Evolutionary conservation across 2,888 invertebrate genomes (phyloP), one percentile per base, ranked within the genome.

Genomic region (Diaphora mendica): DNA sequence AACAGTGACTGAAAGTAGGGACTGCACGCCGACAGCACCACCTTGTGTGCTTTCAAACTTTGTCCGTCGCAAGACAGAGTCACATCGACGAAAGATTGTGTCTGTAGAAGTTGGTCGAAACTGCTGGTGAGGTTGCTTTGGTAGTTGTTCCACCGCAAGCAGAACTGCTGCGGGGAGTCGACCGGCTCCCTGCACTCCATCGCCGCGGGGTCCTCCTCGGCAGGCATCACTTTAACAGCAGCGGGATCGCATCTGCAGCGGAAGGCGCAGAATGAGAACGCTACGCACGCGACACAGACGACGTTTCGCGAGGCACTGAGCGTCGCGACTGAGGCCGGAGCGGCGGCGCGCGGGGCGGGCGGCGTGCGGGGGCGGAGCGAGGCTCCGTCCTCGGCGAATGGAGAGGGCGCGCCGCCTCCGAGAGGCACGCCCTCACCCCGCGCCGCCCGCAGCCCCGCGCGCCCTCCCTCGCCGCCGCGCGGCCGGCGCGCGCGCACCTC

Each of bases 111-210:
- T 93, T 98, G 98, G 92, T 98, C 98, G 96, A 99, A 98, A 88
- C 98, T 97, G 96, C 97, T 98, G 86, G 98, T 98, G 88, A 99
- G 94, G 92, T 99, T 99, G 86, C 97, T 97, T 93, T 98, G 98
- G 94, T 98, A 99, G 94, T 99, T 98, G 96, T 99, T 99, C 99
- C 99, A 99, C 81, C 98, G 97, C 88, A 98, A 96, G 93, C 98
- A 98, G 95, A 98, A 98, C 92, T 98, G 98, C 96, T 98, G 98
- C 96, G 98, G 98, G 90, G 97, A 97, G 85, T 91, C 93, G 85
- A 91, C 91, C 76, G 84, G 87, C 88, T 93, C 94, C 85, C 93
- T 92, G 89, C 92, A 91, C 90, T 94, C 94, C 94, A 92, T 92
- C 83, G 91, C 91, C 91, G 92, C 92, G 89, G 94, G 91, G 86